Percentiles rank a stretch among this genome's conserved stretches.
These are phyloP conservation scores for Sapayoa aenigma DNA, from an alignment of 2,113 vertebrate genomes.

Conservation along the genomic window DNA sequence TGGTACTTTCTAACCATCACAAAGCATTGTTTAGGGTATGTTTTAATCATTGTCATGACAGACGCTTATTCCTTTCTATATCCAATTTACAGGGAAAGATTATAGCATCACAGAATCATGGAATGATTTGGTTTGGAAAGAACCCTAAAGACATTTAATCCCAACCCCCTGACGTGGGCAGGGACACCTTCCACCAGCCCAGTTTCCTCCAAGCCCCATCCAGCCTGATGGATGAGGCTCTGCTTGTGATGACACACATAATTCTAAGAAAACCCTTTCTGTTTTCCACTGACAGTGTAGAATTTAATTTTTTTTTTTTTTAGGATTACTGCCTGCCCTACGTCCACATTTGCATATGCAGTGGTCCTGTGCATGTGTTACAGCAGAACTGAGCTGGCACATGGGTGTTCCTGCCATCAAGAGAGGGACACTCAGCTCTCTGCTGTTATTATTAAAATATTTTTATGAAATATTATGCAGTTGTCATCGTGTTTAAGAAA, in stretches of 20 bases:
- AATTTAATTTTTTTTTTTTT: neutral
- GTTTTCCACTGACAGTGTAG: neutral
- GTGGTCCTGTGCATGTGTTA: neutral
- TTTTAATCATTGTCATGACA: neutral
- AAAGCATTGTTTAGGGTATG: neutral
- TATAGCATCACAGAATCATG: neutral
- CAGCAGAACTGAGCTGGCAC: neutral
- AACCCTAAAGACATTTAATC: neutral
- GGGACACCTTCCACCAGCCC: neutral
- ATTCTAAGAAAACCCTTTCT: neutral
- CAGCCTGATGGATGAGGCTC: neutral
- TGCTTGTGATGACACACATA: neutral
- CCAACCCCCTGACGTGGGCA: neutral
- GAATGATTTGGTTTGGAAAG: neutral
- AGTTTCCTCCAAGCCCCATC: neutral
- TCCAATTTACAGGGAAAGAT: neutral
- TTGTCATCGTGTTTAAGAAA: neutral
- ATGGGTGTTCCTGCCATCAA: neutral
- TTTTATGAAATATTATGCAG: neutral
- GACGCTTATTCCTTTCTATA: neutral
- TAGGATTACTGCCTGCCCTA: neutral
- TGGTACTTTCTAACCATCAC: neutral
- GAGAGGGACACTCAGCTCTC: neutral
- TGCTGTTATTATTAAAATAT: neutral
- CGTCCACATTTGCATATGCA: fast-evolving